Base-by-base conservation (phyloP, 1,140 invertebrate genomes). In the Bombus impatiens region DNA sequence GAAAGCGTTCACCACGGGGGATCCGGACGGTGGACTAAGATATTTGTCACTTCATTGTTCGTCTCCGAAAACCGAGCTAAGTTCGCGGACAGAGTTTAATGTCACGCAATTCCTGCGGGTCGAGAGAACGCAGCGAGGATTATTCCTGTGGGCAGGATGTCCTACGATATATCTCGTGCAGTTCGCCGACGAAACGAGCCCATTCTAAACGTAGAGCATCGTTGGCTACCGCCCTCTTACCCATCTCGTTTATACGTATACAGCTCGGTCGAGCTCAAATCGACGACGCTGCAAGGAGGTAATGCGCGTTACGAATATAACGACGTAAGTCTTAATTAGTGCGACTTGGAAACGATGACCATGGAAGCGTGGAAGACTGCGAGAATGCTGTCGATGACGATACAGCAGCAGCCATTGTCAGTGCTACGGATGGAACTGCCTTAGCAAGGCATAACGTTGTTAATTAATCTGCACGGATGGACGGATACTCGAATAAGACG, bases 11-110 rank as follows among this genome's bases (percentile, higher is more conserved):
- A 47, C 87, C 80, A 47, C 71, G 77, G 88, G 88, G 88, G 80
- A 35, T 67, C n/a, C 25, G 44, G 68, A 25, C 80, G 77, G 84
- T 84, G 88, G 85, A 89, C 88, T 80, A 91, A 92, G 92, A 93
- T 93, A 94, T 95, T 95, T 94, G 94, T 95, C 93, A 94, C 91
- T 91, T 92, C 93, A 95, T 95, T 95, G 94, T 95, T 95, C 92
- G 87, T 84, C 89, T 87, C 86, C 80, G 90, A 89, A 89, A 89
- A 82, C 87, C 87, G 91, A 86, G 91, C 91, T 91, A 94, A 95
- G 92, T 93, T 93, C 92, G 88, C 87, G 90, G 74, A 86, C 78
- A 68, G 87, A 94, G 94, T 94, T 95, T 94, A 95, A 95, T 95
- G 95, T 94, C 81, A 93, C 92, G 94, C 94, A 94, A 94, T 94